Conservation (phyloP, 2,797 vertebrate species). For the Gila robusta region DNA sequence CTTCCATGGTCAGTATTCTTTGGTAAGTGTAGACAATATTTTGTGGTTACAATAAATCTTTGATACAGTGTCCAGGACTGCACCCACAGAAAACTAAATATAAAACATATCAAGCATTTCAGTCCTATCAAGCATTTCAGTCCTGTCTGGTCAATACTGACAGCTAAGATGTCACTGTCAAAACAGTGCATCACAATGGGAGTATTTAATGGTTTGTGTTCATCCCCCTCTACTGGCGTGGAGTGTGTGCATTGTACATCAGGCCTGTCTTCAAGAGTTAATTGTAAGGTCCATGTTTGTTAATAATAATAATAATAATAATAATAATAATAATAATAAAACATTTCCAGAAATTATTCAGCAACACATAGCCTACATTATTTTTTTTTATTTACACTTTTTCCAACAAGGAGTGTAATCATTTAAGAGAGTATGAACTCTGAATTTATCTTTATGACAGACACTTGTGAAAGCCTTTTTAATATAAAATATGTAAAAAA, state of each 20-base stretch:
- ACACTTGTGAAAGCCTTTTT: not conserved
- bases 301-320: not conserved
- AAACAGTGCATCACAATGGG: not conserved
- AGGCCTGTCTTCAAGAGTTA: not conserved
- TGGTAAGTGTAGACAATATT: not conserved
- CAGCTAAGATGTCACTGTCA: not conserved
- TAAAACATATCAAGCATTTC: constrained; percentile 7
- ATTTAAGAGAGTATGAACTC: not conserved
- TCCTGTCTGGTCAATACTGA: not conserved
- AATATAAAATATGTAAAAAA: not conserved
- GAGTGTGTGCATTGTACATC: not conserved
- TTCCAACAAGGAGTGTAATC: not conserved
- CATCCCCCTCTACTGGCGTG: constrained; percentile 25
- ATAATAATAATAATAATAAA: too few species aligned
- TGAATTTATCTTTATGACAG: not conserved
- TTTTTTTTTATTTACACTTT: not conserved
- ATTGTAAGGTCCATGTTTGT: not conserved
- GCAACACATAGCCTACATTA: not conserved
- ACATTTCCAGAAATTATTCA: not conserved
- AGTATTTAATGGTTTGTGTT: constrained; percentile 1
- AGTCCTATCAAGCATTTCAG: constrained; percentile 2
- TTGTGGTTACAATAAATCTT: not conserved
- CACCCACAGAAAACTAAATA: not conserved
- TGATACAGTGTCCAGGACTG: not conserved
- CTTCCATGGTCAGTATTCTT: not conserved